A percentile compares a stretch with the other conserved stretches of the same genome.
Evolutionary conservation across 2,797 vertebrate genomes (phyloP).

Genomic region (Tachyglossus aculeatus): DNA sequence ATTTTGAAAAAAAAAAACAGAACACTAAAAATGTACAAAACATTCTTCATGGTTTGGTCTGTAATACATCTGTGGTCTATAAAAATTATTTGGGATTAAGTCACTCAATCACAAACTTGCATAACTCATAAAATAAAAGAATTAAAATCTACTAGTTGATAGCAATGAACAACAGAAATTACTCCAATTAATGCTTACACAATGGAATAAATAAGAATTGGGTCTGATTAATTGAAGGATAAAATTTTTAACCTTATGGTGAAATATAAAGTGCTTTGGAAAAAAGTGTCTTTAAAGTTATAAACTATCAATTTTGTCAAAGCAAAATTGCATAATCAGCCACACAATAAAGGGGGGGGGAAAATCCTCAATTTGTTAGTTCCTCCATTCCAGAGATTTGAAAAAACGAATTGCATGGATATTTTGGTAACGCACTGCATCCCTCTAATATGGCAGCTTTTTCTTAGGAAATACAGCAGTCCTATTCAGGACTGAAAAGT

Average conservation of each 20-base stretch:
- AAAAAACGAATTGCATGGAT: conserved; percentile 29
- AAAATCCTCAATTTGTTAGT: conserved; percentile 19
- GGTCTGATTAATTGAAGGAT: conserved; percentile 32
- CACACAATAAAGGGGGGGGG: conserved; percentile 11
- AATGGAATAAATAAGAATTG: conserved; percentile 12
- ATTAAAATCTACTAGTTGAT: conserved; percentile 56
- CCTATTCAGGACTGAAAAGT: conserved; percentile 43
- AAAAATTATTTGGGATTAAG: conserved; percentile 34
- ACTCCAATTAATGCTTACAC: not conserved
- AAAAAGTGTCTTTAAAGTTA: conserved; percentile 46
- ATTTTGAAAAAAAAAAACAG: not conserved
- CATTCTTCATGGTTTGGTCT: conserved; percentile 5
- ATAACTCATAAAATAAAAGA: not conserved
- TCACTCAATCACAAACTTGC: not conserved
- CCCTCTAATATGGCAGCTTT: conserved; percentile 22
- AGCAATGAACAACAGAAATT: too few relatives aligned
- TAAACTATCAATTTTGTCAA: conserved; percentile 49
- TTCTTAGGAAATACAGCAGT: conserved; percentile 46
- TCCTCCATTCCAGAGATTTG: conserved; percentile 31
- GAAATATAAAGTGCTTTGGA: conserved; percentile 7
- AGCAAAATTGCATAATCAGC: conserved; percentile 48
- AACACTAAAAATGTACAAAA: not conserved
- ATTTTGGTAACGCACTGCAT: conserved; percentile 38
- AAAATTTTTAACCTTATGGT: conserved; percentile 16
- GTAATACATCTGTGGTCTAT: conserved; percentile 22